Percentiles rank a stretch among this genome's conserved stretches.
These are phyloP conservation scores for Silurus aristotelis DNA, from an alignment of 2,797 vertebrate species.

Conservation along the genomic window DNA sequence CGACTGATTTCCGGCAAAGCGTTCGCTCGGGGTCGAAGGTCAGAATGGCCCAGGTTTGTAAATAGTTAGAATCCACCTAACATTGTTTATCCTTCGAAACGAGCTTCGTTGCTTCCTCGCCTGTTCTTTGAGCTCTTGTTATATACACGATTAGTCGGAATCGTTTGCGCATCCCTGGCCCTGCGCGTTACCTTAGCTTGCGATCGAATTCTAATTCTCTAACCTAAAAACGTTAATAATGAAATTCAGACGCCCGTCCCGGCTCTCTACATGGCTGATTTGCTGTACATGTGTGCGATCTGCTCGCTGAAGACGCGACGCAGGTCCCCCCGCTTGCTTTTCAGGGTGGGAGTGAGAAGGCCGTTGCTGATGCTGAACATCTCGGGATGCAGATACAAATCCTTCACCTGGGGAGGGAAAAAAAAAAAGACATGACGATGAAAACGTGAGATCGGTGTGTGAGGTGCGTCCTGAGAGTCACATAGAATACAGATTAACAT, in stretches of 20 bases:
- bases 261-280: constrained; percentile 60
- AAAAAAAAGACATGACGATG: neutral
- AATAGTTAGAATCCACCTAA: neutral
- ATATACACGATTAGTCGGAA: neutral
- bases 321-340: constrained; percentile 74
- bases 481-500: no score
- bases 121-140: neutral
- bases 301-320: constrained; percentile 73
- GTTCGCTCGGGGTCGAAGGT: neutral
- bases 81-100: neutral
- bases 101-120: neutral
- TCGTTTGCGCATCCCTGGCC: no score
- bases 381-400: constrained; percentile 74
- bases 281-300: constrained; percentile 75
- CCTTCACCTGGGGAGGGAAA: constrained; percentile 70
- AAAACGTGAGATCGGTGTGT: no score
- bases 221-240: neutral
- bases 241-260: neutral
- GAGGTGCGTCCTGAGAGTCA: no score
- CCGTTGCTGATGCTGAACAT: constrained; percentile 77
- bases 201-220: constrained; percentile 20
- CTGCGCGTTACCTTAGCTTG: neutral
- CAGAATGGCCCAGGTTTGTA: neutral
- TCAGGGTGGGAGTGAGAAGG: constrained; percentile 80
- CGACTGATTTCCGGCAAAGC: neutral